Conservation (phyloP, 2,797 vertebrate genomes). For the Catostomus latipinnis region DNA sequence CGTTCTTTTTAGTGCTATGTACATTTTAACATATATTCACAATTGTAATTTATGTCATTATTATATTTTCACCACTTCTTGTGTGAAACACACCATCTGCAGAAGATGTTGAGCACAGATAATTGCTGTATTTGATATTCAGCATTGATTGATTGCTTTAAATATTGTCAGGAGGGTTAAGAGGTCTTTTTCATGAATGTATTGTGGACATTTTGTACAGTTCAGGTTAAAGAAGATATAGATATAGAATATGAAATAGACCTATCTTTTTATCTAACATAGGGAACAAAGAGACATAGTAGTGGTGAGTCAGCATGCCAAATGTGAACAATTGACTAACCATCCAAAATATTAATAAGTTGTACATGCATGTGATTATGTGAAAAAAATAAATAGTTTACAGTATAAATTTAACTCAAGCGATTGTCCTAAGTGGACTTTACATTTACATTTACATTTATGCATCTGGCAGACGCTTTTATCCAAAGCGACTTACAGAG, state of each 20-base stretch:
- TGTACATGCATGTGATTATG: too few species aligned
- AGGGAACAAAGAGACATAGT: neutral
- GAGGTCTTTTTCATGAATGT: slow-evolving; percentile 12
- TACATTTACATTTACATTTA: too few species aligned
- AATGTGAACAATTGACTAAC: too few species aligned
- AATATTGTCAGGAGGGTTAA: slow-evolving; percentile 28
- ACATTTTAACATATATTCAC: slow-evolving; percentile 9
- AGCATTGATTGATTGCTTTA: slow-evolving; percentile 46
- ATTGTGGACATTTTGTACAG: neutral
- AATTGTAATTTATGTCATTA: slow-evolving; percentile 38
- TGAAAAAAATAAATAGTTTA: too few species aligned
- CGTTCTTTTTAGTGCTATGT: neutral
- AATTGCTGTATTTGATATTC: slow-evolving; percentile 37
- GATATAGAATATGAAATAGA: too few species aligned
- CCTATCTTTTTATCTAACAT: too few species aligned
- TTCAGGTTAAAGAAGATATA: neutral
- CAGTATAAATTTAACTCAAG: neutral
- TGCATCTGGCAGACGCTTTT: too few species aligned
- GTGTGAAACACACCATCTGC: slow-evolving; percentile 48
- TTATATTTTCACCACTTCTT: slow-evolving; percentile 29
- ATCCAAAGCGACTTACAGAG: too few species aligned
- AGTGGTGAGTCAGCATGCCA: neutral
- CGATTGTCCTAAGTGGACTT: neutral
- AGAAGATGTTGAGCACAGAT: neutral
- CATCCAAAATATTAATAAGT: too few species aligned